phyloP scores from a whole-genome alignment of 2,888 invertebrate species.

The Salticus scenicus region DNA sequence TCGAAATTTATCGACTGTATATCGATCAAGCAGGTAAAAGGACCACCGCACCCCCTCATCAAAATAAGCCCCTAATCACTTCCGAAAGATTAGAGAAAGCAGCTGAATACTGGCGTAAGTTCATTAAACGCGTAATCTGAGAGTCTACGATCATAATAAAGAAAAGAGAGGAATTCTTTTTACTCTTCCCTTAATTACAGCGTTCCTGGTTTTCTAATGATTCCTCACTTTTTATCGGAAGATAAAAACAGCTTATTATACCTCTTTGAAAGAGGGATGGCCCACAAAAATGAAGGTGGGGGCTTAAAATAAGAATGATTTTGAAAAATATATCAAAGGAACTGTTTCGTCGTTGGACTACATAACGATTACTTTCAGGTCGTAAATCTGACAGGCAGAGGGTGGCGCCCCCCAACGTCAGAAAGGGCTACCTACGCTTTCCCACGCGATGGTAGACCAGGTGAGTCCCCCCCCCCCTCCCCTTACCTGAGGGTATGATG shows the following conservation, averaged over 20 bases:
- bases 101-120: constrained; percentile 40
- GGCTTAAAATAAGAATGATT: constrained; percentile 23
- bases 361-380: constrained; percentile 54
- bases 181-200: constrained; percentile 47
- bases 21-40: constrained; percentile 38
- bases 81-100: constrained; percentile 35
- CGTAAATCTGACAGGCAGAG: constrained; percentile 54
- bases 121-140: constrained; percentile 65
- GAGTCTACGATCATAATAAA: constrained; percentile 54
- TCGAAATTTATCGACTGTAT: background rate
- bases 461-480: constrained; percentile 24
- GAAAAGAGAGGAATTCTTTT: constrained; percentile 28
- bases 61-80: constrained; percentile 53
- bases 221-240: constrained; percentile 55
- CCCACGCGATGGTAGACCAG: constrained; percentile 50
- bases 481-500: background rate
- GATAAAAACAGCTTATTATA: constrained; percentile 68
- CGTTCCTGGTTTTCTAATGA: constrained; percentile 55
- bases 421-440: constrained; percentile 63
- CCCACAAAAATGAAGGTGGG: constrained; percentile 22
- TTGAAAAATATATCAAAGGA: constrained; percentile 26
- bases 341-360: constrained; percentile 26
- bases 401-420: constrained; percentile 63
- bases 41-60: constrained; percentile 59
- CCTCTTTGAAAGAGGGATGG: constrained; percentile 58